phyloP scores from a whole-genome alignment of 2,797 vertebrate genomes.

The Sternarchorhynchus goeldii region DNA sequence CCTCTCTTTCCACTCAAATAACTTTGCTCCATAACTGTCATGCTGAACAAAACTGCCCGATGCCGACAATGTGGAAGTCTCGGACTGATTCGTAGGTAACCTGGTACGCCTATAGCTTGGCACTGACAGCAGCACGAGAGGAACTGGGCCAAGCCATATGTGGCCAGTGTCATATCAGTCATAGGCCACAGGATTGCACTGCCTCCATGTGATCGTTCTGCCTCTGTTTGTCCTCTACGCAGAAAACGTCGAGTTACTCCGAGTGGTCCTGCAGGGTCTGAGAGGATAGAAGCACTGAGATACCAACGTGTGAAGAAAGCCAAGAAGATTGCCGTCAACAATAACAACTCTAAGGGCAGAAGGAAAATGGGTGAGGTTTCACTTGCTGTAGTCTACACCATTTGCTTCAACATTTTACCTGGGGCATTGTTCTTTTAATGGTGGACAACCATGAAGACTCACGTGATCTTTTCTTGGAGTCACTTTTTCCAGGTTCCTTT shows the following conservation, averaged over 20 bases:
- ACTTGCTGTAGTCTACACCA: not conserved
- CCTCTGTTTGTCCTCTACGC: constrained; percentile 66
- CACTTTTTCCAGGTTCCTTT: not conserved
- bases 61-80: constrained; percentile 49
- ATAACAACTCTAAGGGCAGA: constrained; percentile 95
- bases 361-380: constrained; percentile 89
- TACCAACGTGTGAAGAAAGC: constrained; percentile 98
- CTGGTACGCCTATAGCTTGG: constrained; percentile 69
- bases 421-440: not conserved
- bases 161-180: constrained; percentile 65
- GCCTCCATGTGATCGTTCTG: constrained; percentile 67
- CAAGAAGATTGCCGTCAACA: constrained; percentile 93
- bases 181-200: constrained; percentile 51
- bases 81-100: constrained; percentile 60
- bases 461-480: not conserved
- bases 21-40: constrained; percentile 48
- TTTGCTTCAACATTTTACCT: not conserved
- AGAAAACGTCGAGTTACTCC: constrained; percentile 80
- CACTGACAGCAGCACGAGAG: constrained; percentile 63
- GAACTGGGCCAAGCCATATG: constrained; percentile 60
- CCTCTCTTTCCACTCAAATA: constrained; percentile 55
- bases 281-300: constrained; percentile 99
- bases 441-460: not conserved
- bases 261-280: constrained; percentile 93
- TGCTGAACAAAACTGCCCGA: constrained; percentile 50